Base-by-base conservation (phyloP, 2,113 vertebrate species). In the Pteronura brasiliensis region DNA sequence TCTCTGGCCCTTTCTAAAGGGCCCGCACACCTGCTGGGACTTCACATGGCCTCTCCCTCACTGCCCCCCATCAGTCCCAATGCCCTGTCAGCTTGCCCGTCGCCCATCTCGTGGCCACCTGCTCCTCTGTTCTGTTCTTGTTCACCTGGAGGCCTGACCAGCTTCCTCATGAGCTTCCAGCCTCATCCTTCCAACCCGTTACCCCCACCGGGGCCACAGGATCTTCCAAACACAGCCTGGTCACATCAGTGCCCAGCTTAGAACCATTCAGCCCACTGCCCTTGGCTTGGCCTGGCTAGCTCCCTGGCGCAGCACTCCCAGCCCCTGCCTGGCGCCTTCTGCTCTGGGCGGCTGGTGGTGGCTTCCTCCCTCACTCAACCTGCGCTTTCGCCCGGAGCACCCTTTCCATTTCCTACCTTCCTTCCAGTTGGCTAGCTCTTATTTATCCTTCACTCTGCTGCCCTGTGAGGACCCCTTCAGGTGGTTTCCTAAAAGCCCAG, bases 291-390 rank as follows among this genome's bases (percentile, higher is more conserved):
- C 44, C 14, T 0, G 1, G 47, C 63, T 3, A 9, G 63, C 85
- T 31, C 59, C 25, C 59, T 3, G 0, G 63, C 65, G 0, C 21
- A 15, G 47, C 0, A 6, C 71, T n/a, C 36, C 3, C 69, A 0
- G 1, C 20, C 39, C 83, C n/a, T 0, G 5, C 57, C 39, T 7
- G 47, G 42, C 3, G 20, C 69, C 80, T 18, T 61, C 72, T 76
- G 93, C 25, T 55, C 34, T 17, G 59, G 44, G 10, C 34, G 6
- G 52, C 79, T n/a, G 63, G 29, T 23, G 47, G 52, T 12, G 42
- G 65, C n/a, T 44, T 85, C 55, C 3, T 12, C 1, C 14, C 20
- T 1, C 0, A 8, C 63, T 21, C 20, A 39, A 17, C n/a, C 18
- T 3, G 39, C 0, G 42, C 57, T 77, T 55, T 39, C 47, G 94